Evolutionary conservation across 2,113 vertebrate genomes (phyloP).

Genomic region (Egretta garzetta): DNA sequence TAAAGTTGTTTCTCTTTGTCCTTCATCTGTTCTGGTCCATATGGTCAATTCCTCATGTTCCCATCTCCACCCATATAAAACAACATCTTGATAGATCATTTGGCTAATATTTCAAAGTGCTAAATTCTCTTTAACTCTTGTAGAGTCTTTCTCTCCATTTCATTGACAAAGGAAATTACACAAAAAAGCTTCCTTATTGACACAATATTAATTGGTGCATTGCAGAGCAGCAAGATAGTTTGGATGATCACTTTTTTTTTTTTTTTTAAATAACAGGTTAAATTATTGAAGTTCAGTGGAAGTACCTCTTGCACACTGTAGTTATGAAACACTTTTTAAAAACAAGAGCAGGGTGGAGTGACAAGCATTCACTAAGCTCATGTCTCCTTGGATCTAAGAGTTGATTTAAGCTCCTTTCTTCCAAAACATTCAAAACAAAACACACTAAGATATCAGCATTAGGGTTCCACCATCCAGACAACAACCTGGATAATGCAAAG

Average conservation of each 20-base stretch:
- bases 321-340: neutral
- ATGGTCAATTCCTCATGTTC: neutral
- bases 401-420: neutral
- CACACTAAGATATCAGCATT: neutral
- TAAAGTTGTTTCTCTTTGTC: neutral
- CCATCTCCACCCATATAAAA: neutral
- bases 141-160: neutral
- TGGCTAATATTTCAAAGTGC: neutral
- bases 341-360: rapidly evolving
- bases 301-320: neutral
- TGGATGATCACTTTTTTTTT: neutral
- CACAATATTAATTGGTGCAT: neutral
- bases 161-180: neutral
- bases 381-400: neutral
- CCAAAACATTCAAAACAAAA: neutral
- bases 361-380: neutral
- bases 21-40: neutral
- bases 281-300: neutral
- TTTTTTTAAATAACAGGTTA: neutral
- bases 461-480: neutral
- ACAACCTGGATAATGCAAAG: neutral
- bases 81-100: neutral
- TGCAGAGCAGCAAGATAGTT: neutral
- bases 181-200: neutral
- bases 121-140: neutral